Conservation (phyloP, 2,888 invertebrate species). For the Lysandra bellargus region DNA sequence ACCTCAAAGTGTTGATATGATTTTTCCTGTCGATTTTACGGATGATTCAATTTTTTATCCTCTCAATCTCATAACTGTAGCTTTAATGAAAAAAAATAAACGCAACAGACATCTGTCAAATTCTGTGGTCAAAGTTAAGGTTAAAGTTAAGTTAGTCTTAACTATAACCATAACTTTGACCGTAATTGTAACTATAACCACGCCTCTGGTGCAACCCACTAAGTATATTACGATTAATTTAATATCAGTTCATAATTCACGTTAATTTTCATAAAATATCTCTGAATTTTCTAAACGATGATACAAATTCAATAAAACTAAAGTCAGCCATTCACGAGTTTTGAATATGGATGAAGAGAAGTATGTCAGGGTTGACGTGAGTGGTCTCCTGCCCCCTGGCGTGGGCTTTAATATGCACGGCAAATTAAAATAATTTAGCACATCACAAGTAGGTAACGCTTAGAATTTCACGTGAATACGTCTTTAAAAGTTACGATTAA, state of each 20-base stretch:
- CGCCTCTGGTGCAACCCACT: too few species aligned
- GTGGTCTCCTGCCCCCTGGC: not conserved
- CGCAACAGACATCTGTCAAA: too few species aligned
- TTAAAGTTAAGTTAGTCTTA: too few species aligned
- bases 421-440: constrained; percentile 13
- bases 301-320: not conserved
- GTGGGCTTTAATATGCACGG: constrained; percentile 1
- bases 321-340: not conserved
- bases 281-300: not conserved
- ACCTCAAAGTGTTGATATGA: too few species aligned
- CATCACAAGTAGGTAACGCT: not conserved
- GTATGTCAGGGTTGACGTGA: not conserved
- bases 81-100: too few species aligned
- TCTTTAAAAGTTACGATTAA: not conserved
- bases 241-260: not conserved
- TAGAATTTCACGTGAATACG: constrained; percentile 1
- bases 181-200: too few species aligned
- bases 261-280: not conserved
- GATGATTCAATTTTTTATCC: too few species aligned
- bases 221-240: not conserved
- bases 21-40: too few species aligned
- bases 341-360: not conserved
- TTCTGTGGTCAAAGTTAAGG: too few species aligned
- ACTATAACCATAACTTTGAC: too few species aligned
- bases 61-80: too few species aligned